Evolutionary conservation across 2,888 invertebrate genomes (phyloP), one percentile per base, ranked within the genome.

Genomic region (Zonitis immaculata): DNA sequence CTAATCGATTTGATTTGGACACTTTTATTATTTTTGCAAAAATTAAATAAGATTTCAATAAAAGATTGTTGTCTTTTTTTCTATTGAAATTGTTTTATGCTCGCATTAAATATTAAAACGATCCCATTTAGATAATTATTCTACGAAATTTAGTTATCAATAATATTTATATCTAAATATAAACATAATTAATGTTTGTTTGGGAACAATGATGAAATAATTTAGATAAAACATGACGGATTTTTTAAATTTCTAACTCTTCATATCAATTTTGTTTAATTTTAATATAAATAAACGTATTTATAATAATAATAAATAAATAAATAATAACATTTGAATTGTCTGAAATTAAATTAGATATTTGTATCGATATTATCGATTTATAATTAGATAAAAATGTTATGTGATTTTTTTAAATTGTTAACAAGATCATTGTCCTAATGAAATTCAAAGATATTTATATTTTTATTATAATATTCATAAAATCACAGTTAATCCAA

Each of bases 401-500:
- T 32, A 2, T 8, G 12, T 12, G 12, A 7, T 32, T 22, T 30
- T 3, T 12, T 16, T 32, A 2, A 32, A 16, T 8, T 32, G 14
- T 3, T 32, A 32, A 14, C 32, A 14, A 32, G 32, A 32, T 16
- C 32, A 32, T 14, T 12, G 32, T 14, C 32, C 32, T 16, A 12
- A 14, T 32, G 2, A 6, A 32, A 32, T 14, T 32, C 14, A 6
- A 39, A 18, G 8, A 32, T n/a, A 3, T 14, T n/a, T n/a, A n/a
- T n/a, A n/a, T 18, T 12, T 52, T 52, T 52, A 52, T 44, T 52
- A 42, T 43, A 51, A 47, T 54, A 47, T 45, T 44, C 47, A 54
- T 44, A 55, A 45, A 51, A 55, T 55, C 55, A 55, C 55, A 55
- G 55, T 55, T 49, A 20, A 20, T 42, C 49, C 55, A 55, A 51